Percentiles rank a stretch among this genome's conserved stretches.
Evolutionary conservation across 2,888 invertebrate genomes (phyloP).

Genomic region (Cryptocephalus primarius): DNA sequence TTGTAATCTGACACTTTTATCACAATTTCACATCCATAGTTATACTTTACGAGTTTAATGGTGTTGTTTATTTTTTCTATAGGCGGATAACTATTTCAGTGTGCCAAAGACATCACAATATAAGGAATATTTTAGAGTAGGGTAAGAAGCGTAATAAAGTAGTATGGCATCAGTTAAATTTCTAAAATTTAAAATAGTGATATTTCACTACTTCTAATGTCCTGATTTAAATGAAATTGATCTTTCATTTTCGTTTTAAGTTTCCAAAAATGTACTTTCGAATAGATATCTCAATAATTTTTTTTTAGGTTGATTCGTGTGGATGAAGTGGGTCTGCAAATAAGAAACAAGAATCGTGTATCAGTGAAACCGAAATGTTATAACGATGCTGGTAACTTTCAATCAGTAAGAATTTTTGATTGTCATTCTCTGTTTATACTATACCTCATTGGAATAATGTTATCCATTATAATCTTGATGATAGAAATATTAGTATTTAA

Average conservation of each 20-base stretch:
- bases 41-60: too few relatives aligned
- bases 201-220: too few relatives aligned
- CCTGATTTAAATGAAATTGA: too few relatives aligned
- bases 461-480: slow-evolving; percentile 14
- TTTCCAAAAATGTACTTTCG: not conserved
- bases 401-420: slow-evolving; percentile 24
- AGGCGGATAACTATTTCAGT: slow-evolving; percentile 14
- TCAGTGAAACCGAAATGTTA: slow-evolving; percentile 22
- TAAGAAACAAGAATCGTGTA: slow-evolving; percentile 16
- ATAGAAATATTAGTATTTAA: slow-evolving; percentile 8
- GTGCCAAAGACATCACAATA: slow-evolving; percentile 21
- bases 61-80: slow-evolving; percentile 5
- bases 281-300: not conserved
- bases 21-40: too few relatives aligned
- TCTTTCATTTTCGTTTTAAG: too few relatives aligned
- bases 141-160: slow-evolving; percentile 11
- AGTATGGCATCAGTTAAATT: too few relatives aligned
- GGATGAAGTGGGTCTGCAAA: slow-evolving; percentile 21
- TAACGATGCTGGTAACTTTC: slow-evolving; percentile 22
- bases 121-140: slow-evolving; percentile 19
- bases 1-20: too few relatives aligned
- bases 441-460: slow-evolving; percentile 16
- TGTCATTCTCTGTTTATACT: slow-evolving; percentile 21
- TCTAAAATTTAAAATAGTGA: too few relatives aligned
- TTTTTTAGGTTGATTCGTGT: slow-evolving; percentile 19